Base-by-base conservation (phyloP, 2,113 vertebrate genomes). In the Myiagra hebetior region DNA sequence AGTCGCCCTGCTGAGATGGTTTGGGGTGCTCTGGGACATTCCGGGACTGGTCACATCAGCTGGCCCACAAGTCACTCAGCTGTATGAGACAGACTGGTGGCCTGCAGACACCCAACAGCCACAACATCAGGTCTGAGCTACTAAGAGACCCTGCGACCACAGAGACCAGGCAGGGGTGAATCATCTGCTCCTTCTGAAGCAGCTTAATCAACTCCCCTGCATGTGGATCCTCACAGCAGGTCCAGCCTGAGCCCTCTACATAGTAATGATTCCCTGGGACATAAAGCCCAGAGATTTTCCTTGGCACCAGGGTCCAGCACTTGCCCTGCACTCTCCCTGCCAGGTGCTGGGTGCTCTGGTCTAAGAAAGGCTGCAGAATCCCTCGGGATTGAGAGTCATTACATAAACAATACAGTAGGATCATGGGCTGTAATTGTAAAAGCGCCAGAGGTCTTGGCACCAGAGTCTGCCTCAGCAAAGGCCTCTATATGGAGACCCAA, bases 401-500 rank as follows among this genome's bases (percentile, higher is more conserved):
- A 95, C 60, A 64, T 81, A 96, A 96, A 96, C 93, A 94, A 85
- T 56, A 75, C 91, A 87, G 83, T 18, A 85, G 95, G 85, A 95
- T 86, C 83, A 77, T 0, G 13, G 95, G 92, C 91, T 53, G 83
- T 78, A 93, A 93, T 75, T 94, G 93, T 67, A 33, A 57, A 78
- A 93, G 92, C 11, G 49, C 96, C 83, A 55, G 49, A 89, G 89
- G 95, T 87, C 83, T 75, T 93, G 95, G 96, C 96, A 78, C 79
- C 3, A 2, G 28, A 59, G 64, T 18, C 73, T 59, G 87, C 88
- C 88, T 91, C 69, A 44, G 96, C 31, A 4, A 89, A 91, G 91
- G 91, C 80, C 92, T 93, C 88, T 39, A 87, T 85, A 75, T 60
- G 73, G 95, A 96, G 94, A 95, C 93, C 91, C 93, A 96, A 96